Evolutionary conservation across 2,113 vertebrate genomes (phyloP).

Genomic region (Pelobates fuscus): DNA sequence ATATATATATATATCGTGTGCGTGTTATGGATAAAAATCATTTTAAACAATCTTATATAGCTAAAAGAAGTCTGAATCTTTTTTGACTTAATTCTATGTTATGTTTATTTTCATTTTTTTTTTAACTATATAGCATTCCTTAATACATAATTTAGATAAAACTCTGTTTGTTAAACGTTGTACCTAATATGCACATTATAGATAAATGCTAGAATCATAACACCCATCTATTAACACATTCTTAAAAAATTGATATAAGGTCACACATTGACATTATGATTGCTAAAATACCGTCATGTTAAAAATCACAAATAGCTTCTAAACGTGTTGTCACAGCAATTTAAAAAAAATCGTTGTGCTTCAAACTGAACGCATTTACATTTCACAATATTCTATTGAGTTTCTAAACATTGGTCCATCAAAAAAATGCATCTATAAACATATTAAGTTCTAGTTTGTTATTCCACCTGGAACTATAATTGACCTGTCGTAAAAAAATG

Average conservation of each 20-base stretch:
- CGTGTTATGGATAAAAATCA: too few species aligned
- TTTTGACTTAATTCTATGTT: too few species aligned
- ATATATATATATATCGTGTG: too few species aligned
- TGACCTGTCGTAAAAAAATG: conserved; percentile 3
- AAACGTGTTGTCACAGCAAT: not conserved
- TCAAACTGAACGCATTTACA: not conserved
- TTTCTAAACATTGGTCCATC: not conserved
- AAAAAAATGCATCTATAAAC: conserved; percentile 21
- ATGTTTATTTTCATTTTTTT: not conserved
- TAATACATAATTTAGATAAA: conserved; percentile 24
- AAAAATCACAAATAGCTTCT: not conserved
- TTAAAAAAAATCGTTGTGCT: not conserved
- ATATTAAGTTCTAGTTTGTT: conserved; percentile 19
- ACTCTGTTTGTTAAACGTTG: conserved; percentile 19
- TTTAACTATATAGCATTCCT: not conserved
- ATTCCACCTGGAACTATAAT: conserved; percentile 15
- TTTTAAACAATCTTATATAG: too few species aligned
- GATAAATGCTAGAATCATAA: conserved; percentile 22
- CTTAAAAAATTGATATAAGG: conserved; percentile 29
- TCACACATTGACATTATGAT: conserved; percentile 25
- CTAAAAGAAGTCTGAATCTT: too few species aligned
- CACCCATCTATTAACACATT: conserved; percentile 7
- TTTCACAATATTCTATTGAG: not conserved
- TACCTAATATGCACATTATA: conserved; percentile 34
- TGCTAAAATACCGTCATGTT: conserved; percentile 26